phyloP scores from a whole-genome alignment of 2,888 invertebrate species.

The Criorhina ranunculi region DNA sequence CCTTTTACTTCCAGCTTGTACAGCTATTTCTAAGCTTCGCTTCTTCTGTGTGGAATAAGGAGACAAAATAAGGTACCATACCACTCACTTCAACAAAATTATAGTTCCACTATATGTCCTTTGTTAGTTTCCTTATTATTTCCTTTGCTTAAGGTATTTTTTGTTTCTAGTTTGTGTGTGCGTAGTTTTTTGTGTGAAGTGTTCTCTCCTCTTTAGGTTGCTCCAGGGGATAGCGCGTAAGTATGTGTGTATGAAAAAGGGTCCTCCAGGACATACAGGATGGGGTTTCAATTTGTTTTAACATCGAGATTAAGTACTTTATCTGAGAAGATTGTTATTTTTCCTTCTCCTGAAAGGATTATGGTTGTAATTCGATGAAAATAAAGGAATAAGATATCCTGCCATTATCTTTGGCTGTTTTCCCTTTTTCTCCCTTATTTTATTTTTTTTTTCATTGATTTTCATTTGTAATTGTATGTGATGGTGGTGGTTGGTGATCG shows the following conservation, averaged over 20 bases:
- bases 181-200: slow-evolving; percentile 1
- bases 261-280: slow-evolving; percentile 25
- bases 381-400: slow-evolving; percentile 52
- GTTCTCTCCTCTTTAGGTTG: slow-evolving; percentile 30
- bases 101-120: too few relatives aligned
- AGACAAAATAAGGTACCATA: too few relatives aligned
- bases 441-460: slow-evolving; percentile 56
- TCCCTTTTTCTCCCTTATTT: not conserved
- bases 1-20: too few relatives aligned
- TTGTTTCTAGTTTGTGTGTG: slow-evolving; percentile 13
- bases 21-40: too few relatives aligned
- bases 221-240: slow-evolving; percentile 28
- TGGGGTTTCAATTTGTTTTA: slow-evolving; percentile 74
- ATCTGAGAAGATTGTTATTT: slow-evolving; percentile 56
- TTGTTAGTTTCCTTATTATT: not conserved
- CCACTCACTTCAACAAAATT: too few relatives aligned
- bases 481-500: slow-evolving; percentile 1
- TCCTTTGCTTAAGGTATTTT: slow-evolving; percentile 24
- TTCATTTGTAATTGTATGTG: slow-evolving; percentile 21
- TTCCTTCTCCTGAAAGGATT: slow-evolving; percentile 53
- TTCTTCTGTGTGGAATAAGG: too few relatives aligned
- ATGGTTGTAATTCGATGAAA: slow-evolving; percentile 69
- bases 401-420: not conserved
- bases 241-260: slow-evolving; percentile 7
- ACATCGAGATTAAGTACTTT: slow-evolving; percentile 74